A percentile compares a stretch with the other conserved stretches of the same genome.
Evolutionary conservation across 2,888 invertebrate genomes (phyloP).

Genomic region (Protonemura montana): DNA sequence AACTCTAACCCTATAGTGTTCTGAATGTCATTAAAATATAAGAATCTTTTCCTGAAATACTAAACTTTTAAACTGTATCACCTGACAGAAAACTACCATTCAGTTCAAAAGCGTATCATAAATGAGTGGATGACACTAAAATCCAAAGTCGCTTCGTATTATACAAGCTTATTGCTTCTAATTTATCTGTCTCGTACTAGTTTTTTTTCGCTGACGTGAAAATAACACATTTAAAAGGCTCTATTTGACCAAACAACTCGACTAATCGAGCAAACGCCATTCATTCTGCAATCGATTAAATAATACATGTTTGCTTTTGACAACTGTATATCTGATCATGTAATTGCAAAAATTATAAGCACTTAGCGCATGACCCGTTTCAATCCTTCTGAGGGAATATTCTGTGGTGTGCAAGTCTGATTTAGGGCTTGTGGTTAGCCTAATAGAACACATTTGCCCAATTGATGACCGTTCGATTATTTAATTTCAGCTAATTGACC

Average conservation of each 20-base stretch:
- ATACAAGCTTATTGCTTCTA: too few species aligned
- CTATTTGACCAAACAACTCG: not conserved
- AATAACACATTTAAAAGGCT: not conserved
- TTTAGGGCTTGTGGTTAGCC: slow-evolving; percentile 2
- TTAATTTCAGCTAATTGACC: slow-evolving; percentile 19
- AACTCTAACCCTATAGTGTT: too few species aligned
- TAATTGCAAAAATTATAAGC: slow-evolving; percentile 20
- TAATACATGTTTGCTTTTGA: not conserved
- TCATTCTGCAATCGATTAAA: not conserved
- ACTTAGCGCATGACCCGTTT: slow-evolving; percentile 25
- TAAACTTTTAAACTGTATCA: too few species aligned
- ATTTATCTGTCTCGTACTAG: not conserved
- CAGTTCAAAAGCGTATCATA: too few species aligned
- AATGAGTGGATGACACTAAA: too few species aligned
- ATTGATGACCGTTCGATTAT: slow-evolving; percentile 20
- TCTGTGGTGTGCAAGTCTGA: not conserved
- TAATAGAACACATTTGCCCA: slow-evolving; percentile 1
- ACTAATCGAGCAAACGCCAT: not conserved
- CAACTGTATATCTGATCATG: not conserved
- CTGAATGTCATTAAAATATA: too few species aligned
- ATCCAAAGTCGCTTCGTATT: too few species aligned
- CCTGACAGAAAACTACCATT: too few species aligned
- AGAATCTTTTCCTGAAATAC: too few species aligned
- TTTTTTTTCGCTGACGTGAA: not conserved
- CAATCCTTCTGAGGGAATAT: not conserved